These are phyloP conservation scores for mouse (Mus musculus) DNA, from an alignment of 2,113 vertebrate genomes.

Conservation along the genomic window DNA sequence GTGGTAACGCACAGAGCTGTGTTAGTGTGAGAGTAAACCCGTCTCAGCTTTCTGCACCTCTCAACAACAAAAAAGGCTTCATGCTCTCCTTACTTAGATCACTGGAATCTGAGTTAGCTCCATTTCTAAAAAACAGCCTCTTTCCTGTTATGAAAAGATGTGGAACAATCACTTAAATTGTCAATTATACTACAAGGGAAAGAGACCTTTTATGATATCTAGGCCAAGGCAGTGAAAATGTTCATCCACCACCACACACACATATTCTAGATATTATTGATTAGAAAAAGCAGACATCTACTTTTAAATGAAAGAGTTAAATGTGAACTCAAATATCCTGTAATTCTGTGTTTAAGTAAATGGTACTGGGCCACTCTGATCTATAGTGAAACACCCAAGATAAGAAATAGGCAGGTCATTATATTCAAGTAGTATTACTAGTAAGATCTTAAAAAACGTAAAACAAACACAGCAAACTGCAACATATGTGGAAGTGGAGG, in stretches of 20 bases:
- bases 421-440: slow-evolving; percentile 61
- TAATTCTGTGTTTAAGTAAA: slow-evolving; percentile 62
- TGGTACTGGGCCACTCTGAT: not conserved
- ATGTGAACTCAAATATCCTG: slow-evolving; percentile 48
- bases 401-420: not conserved
- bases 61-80: slow-evolving; percentile 48
- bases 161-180: not conserved
- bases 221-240: slow-evolving; percentile 30
- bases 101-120: slow-evolving; percentile 30
- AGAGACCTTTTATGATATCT: not conserved
- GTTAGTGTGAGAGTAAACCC: slow-evolving; percentile 12
- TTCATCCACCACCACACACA: not conserved
- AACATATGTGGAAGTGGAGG: not conserved
- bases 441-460: not conserved
- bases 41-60: not conserved
- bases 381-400: not conserved
- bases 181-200: not conserved
- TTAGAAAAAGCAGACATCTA: slow-evolving; percentile 16
- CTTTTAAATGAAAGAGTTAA: slow-evolving; percentile 54
- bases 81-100: slow-evolving; percentile 36
- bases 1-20: slow-evolving; percentile 19
- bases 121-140: not conserved
- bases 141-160: not conserved
- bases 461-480: not conserved
- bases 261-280: not conserved